Percentiles rank a stretch among this genome's conserved stretches.
Evolutionary conservation across 2,888 invertebrate species (phyloP).

Genomic region (Thecocarcelia acutangulata): DNA sequence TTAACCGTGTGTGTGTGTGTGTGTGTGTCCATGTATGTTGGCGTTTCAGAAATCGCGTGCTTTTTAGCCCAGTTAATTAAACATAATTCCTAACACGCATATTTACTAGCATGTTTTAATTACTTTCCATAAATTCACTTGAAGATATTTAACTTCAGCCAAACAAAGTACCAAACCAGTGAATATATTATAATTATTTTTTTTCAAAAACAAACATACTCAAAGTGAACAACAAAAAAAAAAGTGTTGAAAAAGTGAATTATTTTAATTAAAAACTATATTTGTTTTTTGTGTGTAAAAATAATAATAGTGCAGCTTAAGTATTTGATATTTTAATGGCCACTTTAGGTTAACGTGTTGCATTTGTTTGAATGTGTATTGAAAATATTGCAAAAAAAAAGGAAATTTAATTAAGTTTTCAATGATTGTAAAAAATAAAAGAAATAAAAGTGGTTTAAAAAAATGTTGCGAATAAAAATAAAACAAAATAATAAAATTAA

Average conservation of each 20-base stretch:
- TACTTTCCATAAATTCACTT: background rate
- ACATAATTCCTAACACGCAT: constrained; percentile 58
- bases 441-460: no score
- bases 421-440: no score
- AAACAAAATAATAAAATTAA: no score
- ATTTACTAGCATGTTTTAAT: constrained; percentile 44
- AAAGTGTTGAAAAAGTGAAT: constrained; percentile 11
- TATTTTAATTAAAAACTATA: background rate
- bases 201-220: background rate
- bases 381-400: no score
- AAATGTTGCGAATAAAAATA: no score
- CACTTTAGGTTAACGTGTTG: background rate
- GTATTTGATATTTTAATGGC: constrained; percentile 8
- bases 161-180: constrained; percentile 11
- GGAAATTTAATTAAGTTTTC: no score
- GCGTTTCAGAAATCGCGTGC: constrained; percentile 44
- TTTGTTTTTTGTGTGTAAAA: background rate
- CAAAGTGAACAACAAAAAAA: background rate
- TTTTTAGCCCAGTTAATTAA: constrained; percentile 58
- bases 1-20: background rate
- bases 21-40: background rate
- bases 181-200: constrained; percentile 11
- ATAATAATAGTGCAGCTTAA: constrained; percentile 11
- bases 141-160: constrained; percentile 9
- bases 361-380: background rate